Evolutionary conservation across 2,797 vertebrate species (phyloP), one percentile per base, ranked within the genome.

Genomic region (Acomys russatus): DNA sequence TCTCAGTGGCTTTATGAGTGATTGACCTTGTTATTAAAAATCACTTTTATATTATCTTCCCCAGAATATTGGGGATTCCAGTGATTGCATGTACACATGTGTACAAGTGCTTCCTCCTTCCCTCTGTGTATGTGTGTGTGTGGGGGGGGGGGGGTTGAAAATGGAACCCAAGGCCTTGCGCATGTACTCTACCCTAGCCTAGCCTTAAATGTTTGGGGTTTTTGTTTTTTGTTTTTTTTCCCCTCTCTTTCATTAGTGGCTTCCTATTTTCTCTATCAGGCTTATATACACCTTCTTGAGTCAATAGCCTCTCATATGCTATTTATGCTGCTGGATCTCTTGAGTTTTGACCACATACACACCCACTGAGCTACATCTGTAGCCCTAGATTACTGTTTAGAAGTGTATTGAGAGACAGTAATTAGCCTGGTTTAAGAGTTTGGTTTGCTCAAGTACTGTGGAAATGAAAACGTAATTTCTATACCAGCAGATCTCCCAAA

Each of bases 401-500:
- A 90, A 92, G 18, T 56, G 68, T 91, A 59, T 61, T 12, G 71
- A 77, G 49, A 79, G 25, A 78, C 25, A 71, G 30, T 49, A 83
- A 66, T 68, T 28, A 49, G 44, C 18, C 56, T 59, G 56, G 18
- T 74, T 74, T 38, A 25, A 66, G 30, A 28, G 6, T 93, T 89
- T 91, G 33, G 35, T 83, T 95, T 96, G 38, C 61, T 83, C 79
- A 35, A 77, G 28, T 79, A 23, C 54, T 89, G 11, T 95, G 44
- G 66, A 94, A 44, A 92, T 80, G 70, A 91, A 73, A 85, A 35
- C 66, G 94, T 83, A 73, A 91, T 83, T 96, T 9, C 12, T 92
- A n/a, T 5, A 63, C 11, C 35, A 30, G 64, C 14, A 44, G 12
- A 6, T 97, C 1, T 95, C 18, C 35, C 30, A 73, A 88, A 92